A percentile compares a stretch with the other conserved stretches of the same genome.
phyloP scores from a whole-genome alignment of 2,888 invertebrate genomes.

The Ctenicera cuprea region DNA sequence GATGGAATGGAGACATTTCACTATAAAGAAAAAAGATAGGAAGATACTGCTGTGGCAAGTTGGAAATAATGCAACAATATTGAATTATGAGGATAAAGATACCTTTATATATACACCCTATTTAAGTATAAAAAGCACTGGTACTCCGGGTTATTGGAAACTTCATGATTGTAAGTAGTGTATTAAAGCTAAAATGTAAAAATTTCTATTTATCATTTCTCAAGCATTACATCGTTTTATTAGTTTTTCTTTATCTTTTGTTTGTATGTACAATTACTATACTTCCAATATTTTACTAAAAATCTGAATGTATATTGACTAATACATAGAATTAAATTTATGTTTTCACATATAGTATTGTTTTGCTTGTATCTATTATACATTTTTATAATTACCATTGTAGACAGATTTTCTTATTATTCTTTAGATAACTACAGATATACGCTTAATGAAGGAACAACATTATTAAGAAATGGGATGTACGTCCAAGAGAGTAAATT shows the following conservation, averaged over 20 bases:
- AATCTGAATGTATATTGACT: too few relatives aligned
- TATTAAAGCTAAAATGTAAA: too few relatives aligned
- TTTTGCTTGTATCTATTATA: too few relatives aligned
- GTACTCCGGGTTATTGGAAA: conserved; percentile 7
- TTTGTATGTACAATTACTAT: too few relatives aligned
- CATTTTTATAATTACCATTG: too few relatives aligned
- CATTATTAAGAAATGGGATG: not conserved
- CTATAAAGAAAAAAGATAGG: not conserved
- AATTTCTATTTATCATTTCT: too few relatives aligned
- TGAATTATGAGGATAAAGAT: not conserved
- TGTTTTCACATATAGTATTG: too few relatives aligned
- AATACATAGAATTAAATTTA: too few relatives aligned
- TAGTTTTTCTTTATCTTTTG: too few relatives aligned
- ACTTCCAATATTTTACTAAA: too few relatives aligned
- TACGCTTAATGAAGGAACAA: not conserved
- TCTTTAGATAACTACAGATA: conserved; percentile 34
- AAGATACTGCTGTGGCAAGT: not conserved
- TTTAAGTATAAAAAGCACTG: not conserved
- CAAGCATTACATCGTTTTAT: too few relatives aligned
- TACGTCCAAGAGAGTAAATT: not conserved
- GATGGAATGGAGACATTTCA: conserved; percentile 25
- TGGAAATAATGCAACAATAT: not conserved
- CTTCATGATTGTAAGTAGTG: conserved; percentile 23
- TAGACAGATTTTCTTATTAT: not conserved
- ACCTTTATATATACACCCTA: not conserved